Evolutionary conservation across 2,113 vertebrate genomes (phyloP).

Genomic region (Platysternon megacephalum): DNA sequence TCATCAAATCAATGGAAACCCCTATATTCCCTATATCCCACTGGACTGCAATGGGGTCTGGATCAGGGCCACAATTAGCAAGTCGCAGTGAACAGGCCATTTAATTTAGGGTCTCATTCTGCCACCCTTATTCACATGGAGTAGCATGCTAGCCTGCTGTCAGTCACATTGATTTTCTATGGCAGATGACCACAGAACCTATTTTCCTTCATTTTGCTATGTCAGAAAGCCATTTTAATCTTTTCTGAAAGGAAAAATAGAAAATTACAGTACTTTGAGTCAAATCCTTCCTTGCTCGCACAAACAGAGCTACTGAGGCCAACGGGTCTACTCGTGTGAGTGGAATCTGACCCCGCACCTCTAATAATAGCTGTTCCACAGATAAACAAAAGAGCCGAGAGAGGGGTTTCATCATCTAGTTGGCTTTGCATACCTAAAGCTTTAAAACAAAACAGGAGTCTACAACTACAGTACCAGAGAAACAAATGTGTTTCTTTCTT

Average conservation of each 20-base stretch:
- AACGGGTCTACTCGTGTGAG: not conserved
- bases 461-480: slow-evolving; percentile 71
- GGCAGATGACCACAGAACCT: not conserved
- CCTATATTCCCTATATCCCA: not conserved
- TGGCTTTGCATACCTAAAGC: slow-evolving; percentile 47
- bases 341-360: slow-evolving; percentile 14
- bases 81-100: not conserved
- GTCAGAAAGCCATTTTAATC: not conserved
- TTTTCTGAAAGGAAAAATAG: not conserved
- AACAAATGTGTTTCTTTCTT: slow-evolving; percentile 80
- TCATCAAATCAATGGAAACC: not conserved
- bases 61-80: not conserved
- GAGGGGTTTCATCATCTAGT: slow-evolving; percentile 64
- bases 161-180: not conserved
- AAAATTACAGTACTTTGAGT: not conserved
- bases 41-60: not conserved
- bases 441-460: slow-evolving; percentile 76
- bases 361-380: slow-evolving; percentile 27
- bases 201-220: not conserved
- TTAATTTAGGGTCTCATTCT: not conserved
- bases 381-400: slow-evolving; percentile 60
- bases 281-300: not conserved
- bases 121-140: not conserved
- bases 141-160: not conserved
- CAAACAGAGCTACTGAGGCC: not conserved